phyloP scores from a whole-genome alignment of 1,140 invertebrate genomes.

The Ladona fulva region DNA sequence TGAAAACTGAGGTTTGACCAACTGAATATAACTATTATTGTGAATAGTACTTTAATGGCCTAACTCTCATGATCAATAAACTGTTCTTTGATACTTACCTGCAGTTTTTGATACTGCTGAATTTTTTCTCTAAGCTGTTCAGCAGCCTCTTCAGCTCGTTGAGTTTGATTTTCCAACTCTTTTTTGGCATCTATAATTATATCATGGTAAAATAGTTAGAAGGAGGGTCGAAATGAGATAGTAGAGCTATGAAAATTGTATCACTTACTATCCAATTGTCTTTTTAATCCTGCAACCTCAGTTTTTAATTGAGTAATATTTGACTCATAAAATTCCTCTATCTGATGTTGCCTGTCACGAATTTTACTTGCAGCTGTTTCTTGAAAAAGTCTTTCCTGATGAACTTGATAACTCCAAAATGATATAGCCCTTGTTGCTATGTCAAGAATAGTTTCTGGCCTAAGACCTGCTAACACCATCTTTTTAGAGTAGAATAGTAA shows the following conservation, averaged over 20 bases:
- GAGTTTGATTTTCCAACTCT: constrained; percentile 17
- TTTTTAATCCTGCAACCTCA: constrained; percentile 15
- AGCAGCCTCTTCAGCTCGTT: constrained; percentile 15
- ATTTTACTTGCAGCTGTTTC: constrained; percentile 13
- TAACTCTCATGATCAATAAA: no score
- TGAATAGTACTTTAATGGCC: no score
- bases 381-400: constrained; percentile 32
- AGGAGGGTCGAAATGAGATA: background rate
- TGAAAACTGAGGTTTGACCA: no score
- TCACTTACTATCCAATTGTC: constrained; percentile 17
- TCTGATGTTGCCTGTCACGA: constrained; percentile 12
- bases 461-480: constrained; percentile 41
- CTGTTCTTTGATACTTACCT: constrained; percentile 18
- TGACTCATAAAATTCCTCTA: constrained; percentile 15
- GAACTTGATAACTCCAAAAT: constrained; percentile 43
- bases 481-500: constrained; percentile 15
- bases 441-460: constrained; percentile 42
- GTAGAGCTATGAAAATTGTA: background rate
- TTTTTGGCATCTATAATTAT: constrained; percentile 15
- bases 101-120: constrained; percentile 19
- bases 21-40: no score
- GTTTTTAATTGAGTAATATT: constrained; percentile 15
- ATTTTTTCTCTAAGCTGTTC: constrained; percentile 19
- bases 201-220: background rate
- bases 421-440: constrained; percentile 42